phyloP scores from a whole-genome alignment of 2,888 invertebrate species.

The Agrochola lota region DNA sequence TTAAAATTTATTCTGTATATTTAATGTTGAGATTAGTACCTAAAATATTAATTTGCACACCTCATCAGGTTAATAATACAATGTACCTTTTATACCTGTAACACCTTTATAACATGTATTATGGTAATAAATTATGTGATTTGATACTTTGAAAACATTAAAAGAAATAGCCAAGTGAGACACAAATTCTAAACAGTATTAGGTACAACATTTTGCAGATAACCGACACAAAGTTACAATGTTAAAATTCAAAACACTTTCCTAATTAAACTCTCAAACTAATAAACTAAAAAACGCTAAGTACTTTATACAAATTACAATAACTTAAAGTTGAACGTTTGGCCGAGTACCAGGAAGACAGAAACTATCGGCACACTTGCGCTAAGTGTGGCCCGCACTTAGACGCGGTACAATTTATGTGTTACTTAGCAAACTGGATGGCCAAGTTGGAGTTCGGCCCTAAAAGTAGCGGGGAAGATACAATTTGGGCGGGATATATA shows the following conservation, averaged over 20 bases:
- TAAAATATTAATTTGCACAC: too few species aligned
- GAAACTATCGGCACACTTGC: conserved; percentile 66
- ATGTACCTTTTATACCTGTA: too few species aligned
- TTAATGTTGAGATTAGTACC: too few species aligned
- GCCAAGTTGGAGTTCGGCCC: conserved; percentile 53
- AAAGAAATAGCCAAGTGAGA: background rate
- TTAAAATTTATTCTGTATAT: too few species aligned
- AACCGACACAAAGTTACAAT: background rate
- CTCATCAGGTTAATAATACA: too few species aligned
- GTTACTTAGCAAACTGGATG: conserved; percentile 69
- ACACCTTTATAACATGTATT: too few species aligned
- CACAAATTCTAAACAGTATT: background rate
- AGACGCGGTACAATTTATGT: conserved; percentile 68
- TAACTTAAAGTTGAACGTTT: conserved; percentile 59
- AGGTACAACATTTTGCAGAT: background rate
- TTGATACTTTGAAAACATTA: background rate
- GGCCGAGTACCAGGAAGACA: conserved; percentile 66
- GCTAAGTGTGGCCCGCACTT: conserved; percentile 69
- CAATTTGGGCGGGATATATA: background rate
- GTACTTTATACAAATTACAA: conserved; percentile 60
- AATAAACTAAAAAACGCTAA: conserved; percentile 40
- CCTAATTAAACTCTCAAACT: conserved; percentile 16
- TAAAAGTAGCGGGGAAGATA: conserved; percentile 24
- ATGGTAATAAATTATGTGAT: too few species aligned
- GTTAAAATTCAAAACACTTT: background rate